phyloP scores from a whole-genome alignment of 2,797 vertebrate species.

The Ctenopoma kingsleyae region DNA sequence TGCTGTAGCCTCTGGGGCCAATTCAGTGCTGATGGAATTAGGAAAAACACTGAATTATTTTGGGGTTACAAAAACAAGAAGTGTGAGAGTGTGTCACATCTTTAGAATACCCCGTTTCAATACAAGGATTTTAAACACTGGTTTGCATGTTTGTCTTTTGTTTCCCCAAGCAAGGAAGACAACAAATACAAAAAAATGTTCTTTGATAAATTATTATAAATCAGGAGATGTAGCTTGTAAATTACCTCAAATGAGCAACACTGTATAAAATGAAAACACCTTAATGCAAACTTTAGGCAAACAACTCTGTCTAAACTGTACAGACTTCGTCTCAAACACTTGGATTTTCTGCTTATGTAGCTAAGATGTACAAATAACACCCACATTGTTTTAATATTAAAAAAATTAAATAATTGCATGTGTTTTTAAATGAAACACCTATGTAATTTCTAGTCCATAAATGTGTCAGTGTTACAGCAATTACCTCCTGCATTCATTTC shows the following conservation, averaged over 20 bases:
- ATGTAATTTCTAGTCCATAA: slow-evolving; percentile 29
- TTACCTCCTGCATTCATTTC: slow-evolving; percentile 14
- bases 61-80: slow-evolving; percentile 46
- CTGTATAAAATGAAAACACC: background rate
- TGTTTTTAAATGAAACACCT: slow-evolving; percentile 36
- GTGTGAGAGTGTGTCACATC: background rate
- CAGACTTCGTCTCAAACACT: slow-evolving; percentile 6
- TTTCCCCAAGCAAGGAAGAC: background rate
- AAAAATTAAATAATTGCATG: background rate
- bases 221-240: background rate
- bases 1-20: slow-evolving; percentile 61
- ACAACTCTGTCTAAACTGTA: background rate
- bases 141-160: slow-evolving; percentile 40
- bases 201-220: background rate
- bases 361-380: slow-evolving; percentile 12
- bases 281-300: slow-evolving; percentile 4
- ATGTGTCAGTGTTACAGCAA: slow-evolving; percentile 27
- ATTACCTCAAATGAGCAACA: background rate
- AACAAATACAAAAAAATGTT: background rate
- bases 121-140: slow-evolving; percentile 20
- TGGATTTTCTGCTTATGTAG: slow-evolving; percentile 8
- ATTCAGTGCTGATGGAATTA: slow-evolving; percentile 40
- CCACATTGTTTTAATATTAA: slow-evolving; percentile 22
- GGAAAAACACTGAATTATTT: slow-evolving; percentile 64
- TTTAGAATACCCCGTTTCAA: slow-evolving; percentile 40